These are phyloP conservation scores for Chaetogeoica ovagalla DNA, from an alignment of 2,888 invertebrate species.

Conservation along the genomic window DNA sequence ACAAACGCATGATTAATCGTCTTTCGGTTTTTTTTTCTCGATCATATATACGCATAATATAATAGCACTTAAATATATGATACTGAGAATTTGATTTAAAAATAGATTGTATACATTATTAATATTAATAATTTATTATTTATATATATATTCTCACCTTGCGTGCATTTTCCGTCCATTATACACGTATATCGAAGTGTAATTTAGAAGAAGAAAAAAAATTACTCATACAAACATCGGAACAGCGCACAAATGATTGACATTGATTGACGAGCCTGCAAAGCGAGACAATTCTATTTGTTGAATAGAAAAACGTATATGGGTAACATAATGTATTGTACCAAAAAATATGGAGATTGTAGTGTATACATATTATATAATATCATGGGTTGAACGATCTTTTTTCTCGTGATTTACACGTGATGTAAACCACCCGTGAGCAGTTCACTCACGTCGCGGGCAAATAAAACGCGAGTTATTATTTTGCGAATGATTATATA, in stretches of 20 bases:
- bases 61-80: no score
- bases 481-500: no score
- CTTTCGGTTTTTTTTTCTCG: not conserved
- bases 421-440: slow-evolving; percentile 4
- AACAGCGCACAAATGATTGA: not conserved
- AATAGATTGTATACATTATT: not conserved
- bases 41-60: not conserved
- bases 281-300: not conserved
- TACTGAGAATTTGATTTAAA: not conserved
- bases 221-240: not conserved
- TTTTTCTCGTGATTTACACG: not conserved
- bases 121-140: no score
- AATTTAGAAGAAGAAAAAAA: not conserved
- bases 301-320: slow-evolving; percentile 14
- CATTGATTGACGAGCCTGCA: no score
- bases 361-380: no score
- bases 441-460: no score
- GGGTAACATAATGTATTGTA: not conserved
- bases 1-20: no score
- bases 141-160: not conserved
- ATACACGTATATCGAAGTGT: not conserved
- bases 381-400: slow-evolving; percentile 33
- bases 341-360: not conserved
- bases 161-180: slow-evolving; percentile 12
- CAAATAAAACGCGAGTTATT: no score